Evolutionary conservation across 2,888 invertebrate species (phyloP).

Genomic region (Tipula confusa): DNA sequence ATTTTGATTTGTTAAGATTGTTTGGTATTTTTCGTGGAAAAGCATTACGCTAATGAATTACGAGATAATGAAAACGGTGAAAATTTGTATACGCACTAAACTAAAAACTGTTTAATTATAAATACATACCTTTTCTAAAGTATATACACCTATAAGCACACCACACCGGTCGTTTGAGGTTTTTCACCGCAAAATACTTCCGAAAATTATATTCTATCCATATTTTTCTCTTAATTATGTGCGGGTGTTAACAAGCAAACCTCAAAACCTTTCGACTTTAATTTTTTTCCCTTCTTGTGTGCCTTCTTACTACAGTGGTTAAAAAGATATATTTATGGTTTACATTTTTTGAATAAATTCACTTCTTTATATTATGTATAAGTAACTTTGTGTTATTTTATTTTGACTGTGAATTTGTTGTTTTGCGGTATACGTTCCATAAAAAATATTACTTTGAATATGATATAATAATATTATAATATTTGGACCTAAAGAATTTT

Average conservation of each 20-base stretch:
- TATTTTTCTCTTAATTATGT: neutral
- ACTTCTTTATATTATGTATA: neutral
- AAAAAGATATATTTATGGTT: neutral
- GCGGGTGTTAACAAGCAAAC: neutral
- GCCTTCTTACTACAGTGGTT: neutral
- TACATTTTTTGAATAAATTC: neutral
- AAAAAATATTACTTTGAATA: neutral
- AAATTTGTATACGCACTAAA: neutral
- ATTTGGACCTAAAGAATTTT: slow-evolving; percentile 7
- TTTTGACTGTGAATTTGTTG: neutral
- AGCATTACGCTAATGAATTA: neutral
- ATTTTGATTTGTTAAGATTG: neutral
- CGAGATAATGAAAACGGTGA: neutral
- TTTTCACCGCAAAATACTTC: neutral
- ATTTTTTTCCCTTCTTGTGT: neutral
- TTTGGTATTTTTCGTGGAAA: neutral
- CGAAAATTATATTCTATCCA: neutral
- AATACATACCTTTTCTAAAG: neutral
- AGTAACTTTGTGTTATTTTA: neutral
- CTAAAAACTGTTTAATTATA: neutral
- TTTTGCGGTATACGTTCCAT: neutral
- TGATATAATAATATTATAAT: neutral
- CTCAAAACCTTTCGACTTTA: neutral
- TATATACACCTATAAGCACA: no score
- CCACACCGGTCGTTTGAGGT: neutral